These are phyloP conservation scores for Paedocypris micromegethes DNA, from an alignment of 2,797 vertebrate genomes.

Conservation along the genomic window DNA sequence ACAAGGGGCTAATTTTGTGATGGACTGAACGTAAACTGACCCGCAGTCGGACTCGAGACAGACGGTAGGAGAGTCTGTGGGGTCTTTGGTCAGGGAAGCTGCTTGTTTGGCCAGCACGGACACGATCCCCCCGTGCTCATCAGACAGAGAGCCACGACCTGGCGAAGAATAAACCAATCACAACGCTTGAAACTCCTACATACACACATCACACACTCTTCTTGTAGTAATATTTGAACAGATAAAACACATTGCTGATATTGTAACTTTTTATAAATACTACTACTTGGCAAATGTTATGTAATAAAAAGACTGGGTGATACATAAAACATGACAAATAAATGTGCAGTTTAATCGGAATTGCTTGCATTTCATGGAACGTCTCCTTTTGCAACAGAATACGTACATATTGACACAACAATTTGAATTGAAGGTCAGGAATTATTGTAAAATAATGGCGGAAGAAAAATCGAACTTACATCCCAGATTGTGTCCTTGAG, in stretches of 20 bases:
- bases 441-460: no score
- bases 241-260: no score
- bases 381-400: no score
- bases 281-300: no score
- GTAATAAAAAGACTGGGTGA: no score
- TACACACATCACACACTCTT: not conserved
- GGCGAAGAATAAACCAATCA: conserved; percentile 1
- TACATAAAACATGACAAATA: no score
- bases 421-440: no score
- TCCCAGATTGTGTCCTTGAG: conserved; percentile 90
- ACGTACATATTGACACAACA: no score
- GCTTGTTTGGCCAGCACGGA: conserved; percentile 90
- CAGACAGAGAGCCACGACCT: conserved; percentile 91
- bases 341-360: no score
- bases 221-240: no score
- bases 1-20: not conserved
- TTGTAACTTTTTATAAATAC: no score
- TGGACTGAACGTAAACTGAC: conserved; percentile 61
- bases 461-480: conserved; percentile 72
- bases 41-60: conserved; percentile 90
- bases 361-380: no score
- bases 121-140: conserved; percentile 89
- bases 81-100: conserved; percentile 81
- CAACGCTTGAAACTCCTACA: not conserved
- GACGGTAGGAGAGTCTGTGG: conserved; percentile 86